Evolutionary conservation across 2,888 invertebrate genomes (phyloP).

Genomic region (Dromius quadrimaculatus): DNA sequence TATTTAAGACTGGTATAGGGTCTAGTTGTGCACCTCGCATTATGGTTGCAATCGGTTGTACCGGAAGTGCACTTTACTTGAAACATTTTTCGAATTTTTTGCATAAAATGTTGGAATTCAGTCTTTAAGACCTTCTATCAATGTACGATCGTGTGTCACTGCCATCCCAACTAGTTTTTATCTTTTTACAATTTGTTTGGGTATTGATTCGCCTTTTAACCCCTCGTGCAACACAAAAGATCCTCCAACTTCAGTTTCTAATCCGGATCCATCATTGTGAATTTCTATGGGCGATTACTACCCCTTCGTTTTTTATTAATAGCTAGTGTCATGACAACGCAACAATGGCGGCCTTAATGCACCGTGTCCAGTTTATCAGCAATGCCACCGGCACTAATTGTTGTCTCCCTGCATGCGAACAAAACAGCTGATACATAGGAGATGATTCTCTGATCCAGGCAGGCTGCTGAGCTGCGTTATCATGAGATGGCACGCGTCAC

Average conservation of each 20-base stretch:
- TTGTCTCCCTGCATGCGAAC: conserved; percentile 1
- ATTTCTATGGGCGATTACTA: conserved; percentile 19
- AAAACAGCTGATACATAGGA: neutral
- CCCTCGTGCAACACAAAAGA: conserved; percentile 11
- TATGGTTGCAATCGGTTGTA: no score
- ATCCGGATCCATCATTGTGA: conserved; percentile 19
- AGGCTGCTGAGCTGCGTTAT: conserved; percentile 28
- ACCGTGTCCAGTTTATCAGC: conserved; percentile 25
- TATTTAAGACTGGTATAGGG: no score
- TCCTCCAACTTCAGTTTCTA: conserved; percentile 3
- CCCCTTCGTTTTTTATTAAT: conserved; percentile 28
- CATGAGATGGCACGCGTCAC: conserved; percentile 37
- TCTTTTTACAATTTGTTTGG: conserved; percentile 2
- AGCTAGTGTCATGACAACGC: conserved; percentile 7
- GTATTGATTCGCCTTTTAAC: conserved; percentile 25
- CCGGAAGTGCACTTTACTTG: no score
- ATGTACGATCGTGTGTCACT: neutral
- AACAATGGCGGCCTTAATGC: conserved; percentile 26
- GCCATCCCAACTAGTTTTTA: neutral
- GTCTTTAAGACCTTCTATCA: no score
- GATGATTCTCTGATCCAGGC: neutral
- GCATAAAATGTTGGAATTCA: no score
- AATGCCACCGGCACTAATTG: conserved; percentile 3
- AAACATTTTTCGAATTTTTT: no score
- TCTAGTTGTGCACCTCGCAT: no score